Conservation (phyloP, 2,888 invertebrate species). For the Mythimna impura region DNA sequence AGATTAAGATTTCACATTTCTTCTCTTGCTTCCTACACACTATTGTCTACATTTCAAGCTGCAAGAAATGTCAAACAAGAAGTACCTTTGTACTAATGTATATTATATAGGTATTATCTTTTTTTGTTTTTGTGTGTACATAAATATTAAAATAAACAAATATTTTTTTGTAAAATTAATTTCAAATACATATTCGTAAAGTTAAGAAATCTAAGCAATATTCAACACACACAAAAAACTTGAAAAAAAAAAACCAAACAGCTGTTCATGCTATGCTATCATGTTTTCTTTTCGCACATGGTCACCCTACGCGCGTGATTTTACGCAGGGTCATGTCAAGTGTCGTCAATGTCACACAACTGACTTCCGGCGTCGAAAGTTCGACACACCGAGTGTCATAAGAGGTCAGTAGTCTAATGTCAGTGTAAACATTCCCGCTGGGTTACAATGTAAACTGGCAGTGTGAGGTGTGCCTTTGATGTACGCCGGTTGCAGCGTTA, state of each 20-base stretch:
- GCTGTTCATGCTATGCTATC: no score
- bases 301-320: slow-evolving; percentile 28
- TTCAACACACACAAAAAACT: not conserved
- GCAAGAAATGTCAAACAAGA: no score
- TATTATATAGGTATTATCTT: no score
- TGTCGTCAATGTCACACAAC: slow-evolving; percentile 68
- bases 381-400: slow-evolving; percentile 63
- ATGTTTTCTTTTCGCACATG: slow-evolving; percentile 13
- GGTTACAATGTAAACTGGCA: slow-evolving; percentile 85
- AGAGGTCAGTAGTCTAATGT: slow-evolving; percentile 81
- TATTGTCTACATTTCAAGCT: no score
- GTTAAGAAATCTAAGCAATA: not conserved
- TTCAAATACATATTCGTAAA: no score
- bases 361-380: slow-evolving; percentile 73
- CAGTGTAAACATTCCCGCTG: slow-evolving; percentile 78
- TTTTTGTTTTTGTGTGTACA: no score
- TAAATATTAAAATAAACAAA: no score
- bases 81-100: no score
- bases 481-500: slow-evolving; percentile 71
- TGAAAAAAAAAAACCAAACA: no score
- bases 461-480: slow-evolving; percentile 86
- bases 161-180: no score
- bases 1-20: no score
- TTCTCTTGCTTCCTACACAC: no score
- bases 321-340: slow-evolving; percentile 27